These are phyloP conservation scores for Diachrysia chrysitis DNA, from an alignment of 2,888 invertebrate genomes.

Conservation along the genomic window DNA sequence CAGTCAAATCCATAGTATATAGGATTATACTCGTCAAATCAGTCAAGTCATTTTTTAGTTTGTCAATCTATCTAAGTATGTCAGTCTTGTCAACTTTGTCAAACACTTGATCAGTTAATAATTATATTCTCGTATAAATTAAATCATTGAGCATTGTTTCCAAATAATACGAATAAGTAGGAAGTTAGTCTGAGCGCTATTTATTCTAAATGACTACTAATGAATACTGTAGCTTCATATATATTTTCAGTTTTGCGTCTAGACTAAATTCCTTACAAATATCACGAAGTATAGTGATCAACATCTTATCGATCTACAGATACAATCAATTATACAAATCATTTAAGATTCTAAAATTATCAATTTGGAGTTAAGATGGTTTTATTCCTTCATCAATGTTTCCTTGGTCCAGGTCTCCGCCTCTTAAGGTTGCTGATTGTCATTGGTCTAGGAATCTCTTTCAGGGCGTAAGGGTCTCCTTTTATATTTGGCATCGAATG, in stretches of 20 bases:
- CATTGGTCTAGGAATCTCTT: conserved; percentile 83
- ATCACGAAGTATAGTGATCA: not conserved
- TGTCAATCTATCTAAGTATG: not conserved
- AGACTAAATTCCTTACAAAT: not conserved
- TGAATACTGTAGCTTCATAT: not conserved
- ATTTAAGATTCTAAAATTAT: not conserved
- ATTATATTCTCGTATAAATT: not conserved
- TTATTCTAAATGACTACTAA: not conserved
- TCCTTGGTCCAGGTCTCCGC: conserved; percentile 67
- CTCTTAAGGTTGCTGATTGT: conserved; percentile 68
- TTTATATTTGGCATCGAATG: conserved; percentile 78
- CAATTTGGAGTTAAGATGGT: conserved; percentile 2
- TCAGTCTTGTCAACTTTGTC: not conserved
- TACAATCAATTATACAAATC: not conserved
- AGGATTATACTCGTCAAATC: too few relatives aligned
- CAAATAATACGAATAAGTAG: not conserved
- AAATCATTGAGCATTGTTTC: not conserved
- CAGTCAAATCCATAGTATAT: too few relatives aligned
- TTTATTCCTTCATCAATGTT: conserved; percentile 25
- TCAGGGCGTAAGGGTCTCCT: conserved; percentile 80
- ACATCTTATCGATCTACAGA: not conserved
- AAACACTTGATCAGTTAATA: not conserved
- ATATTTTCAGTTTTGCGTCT: not conserved
- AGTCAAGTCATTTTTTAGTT: not conserved
- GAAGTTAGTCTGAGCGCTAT: not conserved